These are phyloP conservation scores for Anthoscopus minutus DNA, from an alignment of 2,113 vertebrate species.

Conservation along the genomic window DNA sequence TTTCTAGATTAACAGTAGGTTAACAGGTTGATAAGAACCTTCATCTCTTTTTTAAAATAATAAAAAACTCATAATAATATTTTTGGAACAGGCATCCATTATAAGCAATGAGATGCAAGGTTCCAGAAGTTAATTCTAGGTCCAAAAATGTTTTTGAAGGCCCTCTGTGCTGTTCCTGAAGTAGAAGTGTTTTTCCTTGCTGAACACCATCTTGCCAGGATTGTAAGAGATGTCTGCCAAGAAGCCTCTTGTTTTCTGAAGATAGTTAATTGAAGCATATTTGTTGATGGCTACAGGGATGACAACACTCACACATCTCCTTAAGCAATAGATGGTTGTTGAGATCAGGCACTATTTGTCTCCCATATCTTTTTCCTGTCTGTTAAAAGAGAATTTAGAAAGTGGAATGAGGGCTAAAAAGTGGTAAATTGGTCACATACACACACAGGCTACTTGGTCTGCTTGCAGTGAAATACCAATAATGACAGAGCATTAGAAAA, in stretches of 20 bases:
- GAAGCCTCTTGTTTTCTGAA: neutral
- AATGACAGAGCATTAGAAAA: conserved; percentile 50
- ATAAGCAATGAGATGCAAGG: neutral
- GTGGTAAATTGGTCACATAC: conserved; percentile 58
- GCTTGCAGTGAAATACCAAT: conserved; percentile 46
- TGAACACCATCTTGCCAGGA: neutral
- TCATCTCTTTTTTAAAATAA: neutral
- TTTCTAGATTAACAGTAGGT: neutral
- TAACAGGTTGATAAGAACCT: neutral
- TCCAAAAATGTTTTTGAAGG: neutral
- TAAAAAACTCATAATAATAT: neutral
- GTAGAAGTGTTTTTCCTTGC: neutral
- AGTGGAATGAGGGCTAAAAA: conserved; percentile 32
- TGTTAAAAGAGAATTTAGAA: conserved; percentile 21
- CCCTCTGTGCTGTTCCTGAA: neutral
- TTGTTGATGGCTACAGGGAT: neutral
- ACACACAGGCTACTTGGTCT: conserved; percentile 20
- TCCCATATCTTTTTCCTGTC: neutral
- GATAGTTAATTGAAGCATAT: neutral
- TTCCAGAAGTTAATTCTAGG: neutral
- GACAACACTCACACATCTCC: neutral
- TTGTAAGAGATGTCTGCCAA: neutral
- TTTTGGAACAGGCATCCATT: neutral
- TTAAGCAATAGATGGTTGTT: neutral
- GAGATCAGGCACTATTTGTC: neutral